These are phyloP conservation scores for Acanthiza pusilla DNA, from an alignment of 2,797 vertebrate genomes.

Conservation along the genomic window DNA sequence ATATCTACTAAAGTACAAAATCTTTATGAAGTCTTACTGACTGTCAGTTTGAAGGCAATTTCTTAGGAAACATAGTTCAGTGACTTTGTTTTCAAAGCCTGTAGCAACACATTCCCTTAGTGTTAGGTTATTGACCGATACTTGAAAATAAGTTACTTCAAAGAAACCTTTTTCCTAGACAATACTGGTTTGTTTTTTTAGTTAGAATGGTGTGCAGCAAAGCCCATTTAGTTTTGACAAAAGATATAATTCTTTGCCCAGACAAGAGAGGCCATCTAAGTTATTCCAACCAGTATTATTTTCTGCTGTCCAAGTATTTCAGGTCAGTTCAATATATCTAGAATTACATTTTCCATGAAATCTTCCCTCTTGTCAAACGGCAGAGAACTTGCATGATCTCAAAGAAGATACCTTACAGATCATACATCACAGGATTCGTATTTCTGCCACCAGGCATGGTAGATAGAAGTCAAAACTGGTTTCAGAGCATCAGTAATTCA, in stretches of 20 bases:
- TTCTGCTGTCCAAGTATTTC: background rate
- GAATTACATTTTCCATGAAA: background rate
- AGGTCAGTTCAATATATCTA: background rate
- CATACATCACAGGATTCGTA: background rate
- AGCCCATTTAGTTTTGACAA: background rate
- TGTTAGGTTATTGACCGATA: rapidly evolving
- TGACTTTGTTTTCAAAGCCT: background rate
- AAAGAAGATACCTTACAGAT: background rate
- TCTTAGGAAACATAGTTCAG: background rate
- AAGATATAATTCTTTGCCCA: background rate
- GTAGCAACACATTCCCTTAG: background rate
- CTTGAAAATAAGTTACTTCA: background rate
- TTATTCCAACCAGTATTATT: background rate
- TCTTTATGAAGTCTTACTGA: background rate
- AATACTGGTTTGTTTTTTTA: background rate
- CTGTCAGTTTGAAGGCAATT: background rate
- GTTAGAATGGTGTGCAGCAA: background rate
- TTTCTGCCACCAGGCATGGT: background rate
- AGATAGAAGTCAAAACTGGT: background rate
- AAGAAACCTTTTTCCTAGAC: background rate
- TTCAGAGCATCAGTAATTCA: background rate
- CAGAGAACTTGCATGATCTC: background rate
- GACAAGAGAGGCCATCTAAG: background rate
- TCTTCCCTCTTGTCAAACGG: background rate
- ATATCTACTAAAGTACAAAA: background rate